Base-by-base conservation (phyloP, 2,888 invertebrate genomes). In the Cylloceria caligata region DNA sequence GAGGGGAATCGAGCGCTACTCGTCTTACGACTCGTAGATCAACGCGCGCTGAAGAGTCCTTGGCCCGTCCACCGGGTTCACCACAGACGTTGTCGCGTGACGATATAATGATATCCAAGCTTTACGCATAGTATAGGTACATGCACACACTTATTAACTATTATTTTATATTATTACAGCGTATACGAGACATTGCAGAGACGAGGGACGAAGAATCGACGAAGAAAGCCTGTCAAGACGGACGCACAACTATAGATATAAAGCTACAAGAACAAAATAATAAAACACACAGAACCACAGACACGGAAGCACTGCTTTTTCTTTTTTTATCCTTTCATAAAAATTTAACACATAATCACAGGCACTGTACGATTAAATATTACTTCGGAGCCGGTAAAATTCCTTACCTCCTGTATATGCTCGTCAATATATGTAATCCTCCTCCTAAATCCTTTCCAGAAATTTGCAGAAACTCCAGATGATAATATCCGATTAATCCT, bases 1-100 rank as follows among this genome's bases (percentile, higher is more conserved):
- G 45, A 27, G 21, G 45, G 34, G 57, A 13, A 60, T 45, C 60
- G 57, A 42, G 45, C 42, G 13, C 21, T 52, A 72, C 72, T 82
- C 74, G 71, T 82, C 65, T 82, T 74, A 74, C 74, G 74, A 74
- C 74, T 73, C 73, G 73, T 57, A 57, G 77, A 72, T 73, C 60
- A 3, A 45, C 74, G 68, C 64, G 55, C 68, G 34, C 19, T 30
- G 64, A 19, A 45, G 21, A 82, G 78, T 79, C 81, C 81, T 82
- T 82, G 81, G 81, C 78, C 78, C 78, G 74, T 71, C 64, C 64
- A 65, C 81, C 81, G 78, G 78, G 78, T 78, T 78, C 81, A 78
- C 81, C 81, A 78, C 81, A 82, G 78, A 82, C 74, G 78, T 71
- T 78, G 78, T 82, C 78, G 78, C 81, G 81, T 82, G 74, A 82